These are phyloP conservation scores for Saccostrea cuccullata DNA, from an alignment of 1,140 invertebrate species.

Conservation along the genomic window DNA sequence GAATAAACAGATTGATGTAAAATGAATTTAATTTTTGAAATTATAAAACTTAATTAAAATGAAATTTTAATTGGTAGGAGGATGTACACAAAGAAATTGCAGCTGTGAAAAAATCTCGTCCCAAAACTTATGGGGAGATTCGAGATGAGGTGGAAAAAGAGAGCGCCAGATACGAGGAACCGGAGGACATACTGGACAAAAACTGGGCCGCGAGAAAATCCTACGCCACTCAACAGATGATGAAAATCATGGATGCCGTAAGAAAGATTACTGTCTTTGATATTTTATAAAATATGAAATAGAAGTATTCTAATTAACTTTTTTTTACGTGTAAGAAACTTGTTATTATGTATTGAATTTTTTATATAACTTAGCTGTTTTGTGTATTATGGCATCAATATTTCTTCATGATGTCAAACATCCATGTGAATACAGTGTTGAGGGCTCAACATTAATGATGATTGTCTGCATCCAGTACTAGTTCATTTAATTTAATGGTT, in stretches of 20 bases:
- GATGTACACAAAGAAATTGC: conserved; percentile 60
- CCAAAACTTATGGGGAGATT: conserved; percentile 53
- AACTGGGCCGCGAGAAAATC: conserved; percentile 66
- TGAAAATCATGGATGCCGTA: conserved; percentile 74
- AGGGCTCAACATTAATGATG: too few species aligned
- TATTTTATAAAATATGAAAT: too few species aligned
- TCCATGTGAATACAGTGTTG: too few species aligned
- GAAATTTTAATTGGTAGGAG: conserved; percentile 56
- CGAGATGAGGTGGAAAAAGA: conserved; percentile 52
- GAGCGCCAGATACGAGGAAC: conserved; percentile 37
- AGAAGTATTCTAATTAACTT: too few species aligned
- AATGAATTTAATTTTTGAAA: too few species aligned
- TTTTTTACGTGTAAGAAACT: not conserved
- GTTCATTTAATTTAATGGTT: too few species aligned
- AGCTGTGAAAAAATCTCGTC: conserved; percentile 58
- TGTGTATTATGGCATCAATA: too few species aligned
- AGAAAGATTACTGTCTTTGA: conserved; percentile 32
- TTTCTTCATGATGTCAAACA: too few species aligned
- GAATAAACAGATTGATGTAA: too few species aligned
- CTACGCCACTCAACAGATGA: conserved; percentile 62
- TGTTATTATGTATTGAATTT: not conserved
- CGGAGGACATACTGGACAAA: conserved; percentile 64
- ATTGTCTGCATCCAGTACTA: too few species aligned
- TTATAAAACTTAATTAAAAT: too few species aligned
- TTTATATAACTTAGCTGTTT: too few species aligned